A percentile compares a stretch with the other conserved stretches of the same genome.
These are phyloP conservation scores for Onychomys leucogaster DNA, from an alignment of 2,797 vertebrate genomes.

Conservation along the genomic window DNA sequence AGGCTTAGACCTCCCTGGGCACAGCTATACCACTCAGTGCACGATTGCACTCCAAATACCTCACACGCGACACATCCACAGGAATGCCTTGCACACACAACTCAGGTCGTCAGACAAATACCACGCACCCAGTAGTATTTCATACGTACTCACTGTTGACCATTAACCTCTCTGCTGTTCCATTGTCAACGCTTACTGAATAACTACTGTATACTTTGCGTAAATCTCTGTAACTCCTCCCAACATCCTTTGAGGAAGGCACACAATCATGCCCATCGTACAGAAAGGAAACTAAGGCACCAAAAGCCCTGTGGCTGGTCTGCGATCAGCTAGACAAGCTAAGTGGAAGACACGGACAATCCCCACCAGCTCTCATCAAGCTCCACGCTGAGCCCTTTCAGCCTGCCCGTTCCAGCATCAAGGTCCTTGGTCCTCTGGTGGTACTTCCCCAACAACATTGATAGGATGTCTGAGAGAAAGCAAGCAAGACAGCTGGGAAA, in stretches of 20 bases:
- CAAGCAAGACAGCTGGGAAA: slow-evolving; percentile 72
- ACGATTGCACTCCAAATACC: too few species aligned
- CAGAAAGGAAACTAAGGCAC: not conserved
- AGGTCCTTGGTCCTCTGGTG: fast-evolving
- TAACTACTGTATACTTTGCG: not conserved
- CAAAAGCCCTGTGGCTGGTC: fast-evolving
- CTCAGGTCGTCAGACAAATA: not conserved
- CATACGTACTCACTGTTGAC: fast-evolving
- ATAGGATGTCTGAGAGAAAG: slow-evolving; percentile 12
- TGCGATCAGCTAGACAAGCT: fast-evolving
- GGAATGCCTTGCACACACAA: not conserved
- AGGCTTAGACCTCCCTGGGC: not conserved
- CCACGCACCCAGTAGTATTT: fast-evolving
- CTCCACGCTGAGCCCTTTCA: not conserved
- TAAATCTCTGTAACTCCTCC: not conserved
- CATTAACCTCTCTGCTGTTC: not conserved
- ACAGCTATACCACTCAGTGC: not conserved
- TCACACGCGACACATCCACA: not conserved
- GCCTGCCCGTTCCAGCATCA: not conserved
- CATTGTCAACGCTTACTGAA: not conserved
- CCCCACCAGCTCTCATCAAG: not conserved
- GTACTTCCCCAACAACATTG: not conserved
- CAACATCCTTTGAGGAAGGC: not conserved
- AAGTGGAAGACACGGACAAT: not conserved
- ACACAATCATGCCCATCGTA: not conserved